phyloP scores from a whole-genome alignment of 2,797 vertebrate species.

The Ctenopoma multispine region DNA sequence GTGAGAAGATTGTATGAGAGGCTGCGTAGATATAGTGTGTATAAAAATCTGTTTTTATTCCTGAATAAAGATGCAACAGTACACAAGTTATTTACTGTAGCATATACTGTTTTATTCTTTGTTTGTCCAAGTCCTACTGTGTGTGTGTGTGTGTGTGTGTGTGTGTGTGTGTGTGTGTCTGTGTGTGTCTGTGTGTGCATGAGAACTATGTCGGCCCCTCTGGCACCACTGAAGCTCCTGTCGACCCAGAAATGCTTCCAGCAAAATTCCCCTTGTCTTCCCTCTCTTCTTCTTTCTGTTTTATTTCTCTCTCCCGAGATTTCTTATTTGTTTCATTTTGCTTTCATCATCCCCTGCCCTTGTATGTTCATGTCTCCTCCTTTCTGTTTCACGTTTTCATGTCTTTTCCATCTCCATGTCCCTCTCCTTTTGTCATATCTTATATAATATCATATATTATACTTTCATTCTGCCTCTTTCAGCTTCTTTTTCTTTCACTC shows the following conservation, averaged over 20 bases:
- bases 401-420: not conserved
- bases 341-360: not conserved
- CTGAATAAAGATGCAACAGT: too few species aligned
- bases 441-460: too few species aligned
- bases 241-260: slow-evolving; percentile 61
- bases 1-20: not conserved
- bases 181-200: slow-evolving; percentile 5
- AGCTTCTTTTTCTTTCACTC: not conserved
- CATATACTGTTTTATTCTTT: not conserved
- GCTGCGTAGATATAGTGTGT: not conserved
- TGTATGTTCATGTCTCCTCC: not conserved
- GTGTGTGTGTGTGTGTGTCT: not conserved
- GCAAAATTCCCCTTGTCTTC: slow-evolving; percentile 15
- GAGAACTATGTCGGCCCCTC: slow-evolving; percentile 34
- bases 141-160: not conserved
- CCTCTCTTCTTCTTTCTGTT: not conserved
- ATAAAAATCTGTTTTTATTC: too few species aligned
- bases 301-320: not conserved
- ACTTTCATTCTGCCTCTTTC: not conserved
- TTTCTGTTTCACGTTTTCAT: not conserved
- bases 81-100: not conserved
- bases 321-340: not conserved
- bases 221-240: slow-evolving; percentile 40
- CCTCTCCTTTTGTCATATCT: not conserved
- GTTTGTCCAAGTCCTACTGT: slow-evolving; percentile 34